Evolutionary conservation across 2,113 vertebrate genomes (phyloP), one percentile per base, ranked within the genome.

Genomic region (Eclectus roratus): DNA sequence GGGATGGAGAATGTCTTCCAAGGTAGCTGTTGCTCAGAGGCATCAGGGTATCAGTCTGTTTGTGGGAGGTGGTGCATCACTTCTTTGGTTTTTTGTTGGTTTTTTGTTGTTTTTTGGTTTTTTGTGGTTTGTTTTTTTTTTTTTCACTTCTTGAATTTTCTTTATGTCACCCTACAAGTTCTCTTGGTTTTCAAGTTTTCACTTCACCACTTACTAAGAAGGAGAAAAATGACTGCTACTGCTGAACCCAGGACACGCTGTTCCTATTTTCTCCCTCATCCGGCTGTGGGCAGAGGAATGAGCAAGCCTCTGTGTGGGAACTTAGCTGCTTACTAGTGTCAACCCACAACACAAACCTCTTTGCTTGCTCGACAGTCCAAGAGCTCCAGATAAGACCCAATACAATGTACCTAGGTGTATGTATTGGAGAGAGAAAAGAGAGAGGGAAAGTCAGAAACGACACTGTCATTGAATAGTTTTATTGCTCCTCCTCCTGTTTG

Each of bases 11-110:
- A 2, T n/a, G 13, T 47, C 35, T 84, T 89, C 31, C 18, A 49
- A 65, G 10, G 7, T 17, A 60, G 7, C 4, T 69, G 17, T 43
- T 93, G 25, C 39, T 81, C 44, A 78, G 64, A 80, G 16, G 12
- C 23, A 37, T 37, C 7, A 69, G 43, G 6, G 5, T 41, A 27
- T 33, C 43, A 53, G 12, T 44, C 47, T 72, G 12, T 13, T n/a
- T 72, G 11, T 58, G 43, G 47, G 25, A 77, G 14, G 18, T 5
- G 8, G 8, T 60, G 3, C 25, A 53, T 19, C 3, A 31, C 20
- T 91, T 58, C 1, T 35, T 64, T 79, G 4, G 0, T 3, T 12
- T 53, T 33, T n/a, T 52, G 50, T 17, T 25, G 25, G 0, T 3
- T 12, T 53, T 33, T n/a, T 52, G 50, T 17, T 14, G 25, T 8